phyloP scores from a whole-genome alignment of 1,140 invertebrate species.

The Drosophila insularis region DNA sequence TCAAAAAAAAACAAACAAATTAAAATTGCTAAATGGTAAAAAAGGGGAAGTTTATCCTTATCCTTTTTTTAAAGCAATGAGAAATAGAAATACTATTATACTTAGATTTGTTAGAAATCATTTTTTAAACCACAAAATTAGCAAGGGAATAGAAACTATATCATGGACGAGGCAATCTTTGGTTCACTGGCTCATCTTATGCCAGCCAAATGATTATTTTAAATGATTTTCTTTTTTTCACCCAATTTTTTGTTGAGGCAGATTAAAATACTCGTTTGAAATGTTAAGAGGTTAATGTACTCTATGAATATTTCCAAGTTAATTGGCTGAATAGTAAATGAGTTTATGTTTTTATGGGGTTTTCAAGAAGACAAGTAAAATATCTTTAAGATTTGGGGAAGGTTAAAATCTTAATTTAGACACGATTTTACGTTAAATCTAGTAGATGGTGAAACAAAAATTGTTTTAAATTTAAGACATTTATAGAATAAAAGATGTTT shows the following conservation, averaged over 20 bases:
- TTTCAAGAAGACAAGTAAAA: neutral
- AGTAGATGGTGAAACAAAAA: no score
- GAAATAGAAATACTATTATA: no score
- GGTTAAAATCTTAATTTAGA: no score
- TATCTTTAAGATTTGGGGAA: no score
- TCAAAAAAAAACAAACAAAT: no score
- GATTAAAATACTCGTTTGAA: constrained; percentile 34
- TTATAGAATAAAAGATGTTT: no score
- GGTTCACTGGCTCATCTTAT: neutral
- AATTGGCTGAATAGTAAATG: constrained; percentile 16
- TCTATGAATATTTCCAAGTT: constrained; percentile 19
- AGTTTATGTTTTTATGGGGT: neutral
- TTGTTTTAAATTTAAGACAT: no score
- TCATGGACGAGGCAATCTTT: neutral
- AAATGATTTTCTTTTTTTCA: constrained; percentile 12
- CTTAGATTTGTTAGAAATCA: no score
- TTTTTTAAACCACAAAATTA: neutral
- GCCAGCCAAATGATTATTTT: neutral
- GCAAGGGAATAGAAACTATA: neutral
- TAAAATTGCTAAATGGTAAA: no score
- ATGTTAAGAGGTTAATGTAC: constrained; percentile 39
- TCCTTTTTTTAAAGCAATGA: no score
- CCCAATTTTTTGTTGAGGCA: constrained; percentile 20
- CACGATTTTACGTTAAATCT: no score
- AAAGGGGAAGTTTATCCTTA: no score